Percentiles rank a stretch among this genome's conserved stretches.
Conservation (phyloP, 2,888 invertebrate species). For the Thecophora atra region DNA sequence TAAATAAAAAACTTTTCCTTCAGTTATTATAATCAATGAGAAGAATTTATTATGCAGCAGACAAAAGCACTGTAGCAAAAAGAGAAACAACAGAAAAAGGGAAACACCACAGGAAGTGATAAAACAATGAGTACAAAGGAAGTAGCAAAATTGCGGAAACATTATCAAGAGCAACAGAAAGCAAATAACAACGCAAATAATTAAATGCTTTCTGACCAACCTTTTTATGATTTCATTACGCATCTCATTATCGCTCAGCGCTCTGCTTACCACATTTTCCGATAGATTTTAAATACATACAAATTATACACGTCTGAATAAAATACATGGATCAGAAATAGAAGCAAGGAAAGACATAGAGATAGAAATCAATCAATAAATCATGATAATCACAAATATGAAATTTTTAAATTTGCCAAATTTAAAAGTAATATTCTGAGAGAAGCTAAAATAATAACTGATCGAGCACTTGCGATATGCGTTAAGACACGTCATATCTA, state of each 20-base stretch:
- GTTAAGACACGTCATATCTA: too few species aligned
- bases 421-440: too few species aligned
- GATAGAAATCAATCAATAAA: background rate
- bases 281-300: too few species aligned
- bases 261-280: too few species aligned
- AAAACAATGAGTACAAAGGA: too few species aligned
- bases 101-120: background rate
- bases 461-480: too few species aligned
- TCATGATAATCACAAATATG: too few species aligned
- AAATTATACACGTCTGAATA: too few species aligned
- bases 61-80: background rate
- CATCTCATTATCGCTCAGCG: conserved; percentile 42
- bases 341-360: background rate
- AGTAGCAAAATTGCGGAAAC: background rate
- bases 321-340: background rate
- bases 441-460: too few species aligned
- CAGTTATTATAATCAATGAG: conserved; percentile 26
- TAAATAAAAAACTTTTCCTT: conserved; percentile 15
- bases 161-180: conserved; percentile 18
- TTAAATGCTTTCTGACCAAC: conserved; percentile 26
- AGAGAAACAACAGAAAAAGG: background rate
- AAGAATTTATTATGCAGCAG: conserved; percentile 22
- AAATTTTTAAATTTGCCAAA: too few species aligned
- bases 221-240: conserved; percentile 46
- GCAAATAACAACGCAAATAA: conserved; percentile 23